Percentiles rank a stretch among this genome's conserved stretches.
These are phyloP conservation scores for Anthophora plumipes DNA, from an alignment of 2,888 invertebrate species.

Conservation along the genomic window DNA sequence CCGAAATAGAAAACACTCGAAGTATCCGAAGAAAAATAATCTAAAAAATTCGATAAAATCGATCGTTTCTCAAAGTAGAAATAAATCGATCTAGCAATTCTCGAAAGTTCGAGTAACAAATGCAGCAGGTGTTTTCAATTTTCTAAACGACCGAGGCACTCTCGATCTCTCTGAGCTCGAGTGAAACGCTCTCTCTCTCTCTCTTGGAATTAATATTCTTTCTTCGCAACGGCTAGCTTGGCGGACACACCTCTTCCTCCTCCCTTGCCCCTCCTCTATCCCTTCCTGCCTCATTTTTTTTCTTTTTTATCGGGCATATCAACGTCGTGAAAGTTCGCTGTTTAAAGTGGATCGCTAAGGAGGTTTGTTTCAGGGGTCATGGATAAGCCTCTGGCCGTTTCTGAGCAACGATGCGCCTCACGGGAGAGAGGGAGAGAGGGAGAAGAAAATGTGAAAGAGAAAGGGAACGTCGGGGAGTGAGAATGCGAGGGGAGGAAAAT, in stretches of 20 bases:
- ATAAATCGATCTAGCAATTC: neutral
- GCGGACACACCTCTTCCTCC: constrained; percentile 43
- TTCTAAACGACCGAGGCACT: constrained; percentile 10
- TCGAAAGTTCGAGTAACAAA: neutral
- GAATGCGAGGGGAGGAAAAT: too few species aligned
- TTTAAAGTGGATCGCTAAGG: constrained; percentile 50
- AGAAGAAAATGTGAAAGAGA: too few species aligned
- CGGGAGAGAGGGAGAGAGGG: neutral
- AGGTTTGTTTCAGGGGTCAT: constrained; percentile 48
- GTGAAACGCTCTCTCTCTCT: constrained; percentile 36
- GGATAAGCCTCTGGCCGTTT: constrained; percentile 43
- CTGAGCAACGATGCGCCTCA: constrained; percentile 16
- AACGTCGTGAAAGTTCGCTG: constrained; percentile 63
- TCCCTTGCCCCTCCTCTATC: neutral
- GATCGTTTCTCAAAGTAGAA: too few species aligned
- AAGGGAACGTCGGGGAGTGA: too few species aligned
- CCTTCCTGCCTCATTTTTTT: too few species aligned
- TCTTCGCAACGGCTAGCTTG: constrained; percentile 17
- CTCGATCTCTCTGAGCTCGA: constrained; percentile 5
- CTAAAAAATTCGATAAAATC: neutral
- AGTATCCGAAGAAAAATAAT: neutral
- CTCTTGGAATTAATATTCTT: constrained; percentile 56
- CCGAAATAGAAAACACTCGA: too few species aligned
- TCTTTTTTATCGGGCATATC: constrained; percentile 53
- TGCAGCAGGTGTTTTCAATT: constrained; percentile 7